Evolutionary conservation across 2,113 vertebrate genomes (phyloP).

Genomic region (Charina bottae): DNA sequence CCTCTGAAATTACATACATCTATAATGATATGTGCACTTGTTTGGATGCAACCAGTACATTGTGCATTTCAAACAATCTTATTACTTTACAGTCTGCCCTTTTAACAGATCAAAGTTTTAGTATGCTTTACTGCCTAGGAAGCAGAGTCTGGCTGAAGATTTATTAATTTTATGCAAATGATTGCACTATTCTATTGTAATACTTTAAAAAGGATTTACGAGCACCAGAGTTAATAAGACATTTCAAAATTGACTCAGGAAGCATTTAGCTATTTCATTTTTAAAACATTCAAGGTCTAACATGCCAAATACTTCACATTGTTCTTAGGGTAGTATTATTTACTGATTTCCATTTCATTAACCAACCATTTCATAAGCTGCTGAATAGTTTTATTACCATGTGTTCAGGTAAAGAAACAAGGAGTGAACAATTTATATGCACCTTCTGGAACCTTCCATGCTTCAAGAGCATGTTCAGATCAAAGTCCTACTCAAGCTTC

Average conservation of each 20-base stretch:
- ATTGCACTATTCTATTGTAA: background rate
- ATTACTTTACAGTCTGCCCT: background rate
- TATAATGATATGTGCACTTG: background rate
- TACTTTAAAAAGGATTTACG: slow-evolving; percentile 15
- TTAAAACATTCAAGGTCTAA: background rate
- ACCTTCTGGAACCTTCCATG: slow-evolving; percentile 12
- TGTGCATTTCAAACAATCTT: slow-evolving; percentile 3
- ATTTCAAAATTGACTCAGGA: slow-evolving; percentile 32
- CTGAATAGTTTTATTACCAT: slow-evolving; percentile 1
- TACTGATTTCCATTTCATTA: slow-evolving; percentile 24
- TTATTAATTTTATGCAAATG: slow-evolving; percentile 27
- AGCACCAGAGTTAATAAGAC: background rate
- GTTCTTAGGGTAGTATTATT: slow-evolving; percentile 24
- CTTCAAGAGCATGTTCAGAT: background rate
- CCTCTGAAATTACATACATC: background rate
- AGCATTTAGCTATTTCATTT: slow-evolving; percentile 23
- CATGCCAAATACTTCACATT: background rate
- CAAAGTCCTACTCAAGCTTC: background rate
- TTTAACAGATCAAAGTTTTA: background rate
- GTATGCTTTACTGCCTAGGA: background rate
- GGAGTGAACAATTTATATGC: background rate
- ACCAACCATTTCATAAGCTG: background rate
- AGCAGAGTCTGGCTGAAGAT: slow-evolving; percentile 2
- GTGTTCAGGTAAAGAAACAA: background rate
- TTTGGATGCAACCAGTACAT: background rate